These are phyloP conservation scores for Yponomeuta cagnagella DNA, from an alignment of 2,888 invertebrate species.

Conservation along the genomic window DNA sequence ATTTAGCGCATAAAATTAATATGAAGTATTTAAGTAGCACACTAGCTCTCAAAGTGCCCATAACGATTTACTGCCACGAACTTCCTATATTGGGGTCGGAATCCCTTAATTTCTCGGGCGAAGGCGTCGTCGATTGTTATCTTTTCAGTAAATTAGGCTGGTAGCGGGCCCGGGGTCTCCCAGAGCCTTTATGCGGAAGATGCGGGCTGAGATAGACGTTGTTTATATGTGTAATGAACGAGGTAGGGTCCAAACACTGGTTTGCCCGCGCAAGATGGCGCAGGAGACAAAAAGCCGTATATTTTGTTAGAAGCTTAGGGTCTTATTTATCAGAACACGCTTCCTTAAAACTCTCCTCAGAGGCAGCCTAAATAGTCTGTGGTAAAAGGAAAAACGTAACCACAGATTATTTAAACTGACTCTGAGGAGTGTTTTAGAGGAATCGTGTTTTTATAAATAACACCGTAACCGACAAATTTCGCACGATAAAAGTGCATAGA, in stretches of 20 bases:
- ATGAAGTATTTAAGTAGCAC: not conserved
- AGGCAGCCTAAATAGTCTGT: no score
- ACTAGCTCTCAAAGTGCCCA: not conserved
- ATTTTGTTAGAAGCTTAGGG: no score
- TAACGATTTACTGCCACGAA: not conserved
- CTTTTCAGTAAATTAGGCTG: not conserved
- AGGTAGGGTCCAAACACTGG: not conserved
- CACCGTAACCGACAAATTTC: no score
- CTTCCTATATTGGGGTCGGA: not conserved
- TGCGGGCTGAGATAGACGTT: not conserved
- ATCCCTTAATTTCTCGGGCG: not conserved
- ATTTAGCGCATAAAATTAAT: not conserved
- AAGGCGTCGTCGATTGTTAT: not conserved
- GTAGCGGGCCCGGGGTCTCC: not conserved
- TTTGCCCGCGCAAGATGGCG: not conserved
- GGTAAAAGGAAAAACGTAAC: no score
- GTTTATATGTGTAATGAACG: slow-evolving; percentile 3
- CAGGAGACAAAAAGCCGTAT: no score
- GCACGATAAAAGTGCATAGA: no score
- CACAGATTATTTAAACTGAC: no score
- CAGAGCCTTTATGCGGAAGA: not conserved
- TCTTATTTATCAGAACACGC: no score
- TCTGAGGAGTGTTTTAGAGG: no score
- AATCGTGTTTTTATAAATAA: no score
- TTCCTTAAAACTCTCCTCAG: no score